phyloP scores from a whole-genome alignment of 64 coral and sea anemone genomes.

The Orbicella faveolata region DNA sequence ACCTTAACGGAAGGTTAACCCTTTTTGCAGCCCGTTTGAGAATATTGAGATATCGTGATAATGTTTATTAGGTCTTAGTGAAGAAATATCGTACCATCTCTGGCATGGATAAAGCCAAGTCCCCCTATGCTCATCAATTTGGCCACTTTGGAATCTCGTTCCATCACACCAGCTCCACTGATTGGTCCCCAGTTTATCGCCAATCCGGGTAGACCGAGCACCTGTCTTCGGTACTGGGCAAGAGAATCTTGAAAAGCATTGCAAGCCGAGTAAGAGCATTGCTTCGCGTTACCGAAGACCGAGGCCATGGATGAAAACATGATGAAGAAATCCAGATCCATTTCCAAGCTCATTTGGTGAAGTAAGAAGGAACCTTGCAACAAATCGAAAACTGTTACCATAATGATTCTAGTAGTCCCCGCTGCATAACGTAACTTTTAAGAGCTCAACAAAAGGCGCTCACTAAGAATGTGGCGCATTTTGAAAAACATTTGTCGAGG shows the following conservation, averaged over 20 bases:
- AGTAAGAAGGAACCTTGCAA: slow-evolving; percentile 51
- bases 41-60: too few relatives aligned
- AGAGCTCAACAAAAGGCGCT: too few relatives aligned
- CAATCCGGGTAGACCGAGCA: slow-evolving; percentile 65
- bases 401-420: too few relatives aligned
- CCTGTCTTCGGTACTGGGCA: slow-evolving; percentile 50
- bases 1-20: too few relatives aligned
- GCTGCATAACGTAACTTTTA: too few relatives aligned
- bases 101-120: slow-evolving; percentile 25
- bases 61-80: too few relatives aligned
- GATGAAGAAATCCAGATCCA: slow-evolving; percentile 78
- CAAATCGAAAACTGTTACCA: neutral
- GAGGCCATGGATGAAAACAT: slow-evolving; percentile 70
- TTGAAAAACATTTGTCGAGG: too few relatives aligned
- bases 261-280: slow-evolving; percentile 46
- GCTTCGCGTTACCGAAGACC: slow-evolving; percentile 48
- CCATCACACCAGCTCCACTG: slow-evolving; percentile 69
- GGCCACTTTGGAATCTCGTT: neutral
- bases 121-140: slow-evolving; percentile 32
- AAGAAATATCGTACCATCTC: slow-evolving; percentile 34
- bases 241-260: slow-evolving; percentile 71
- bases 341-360: slow-evolving; percentile 56
- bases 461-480: too few relatives aligned
- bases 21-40: too few relatives aligned
- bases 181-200: slow-evolving; percentile 79